These are phyloP conservation scores for Athrips mouffetella DNA, from an alignment of 2,888 invertebrate species.

Conservation along the genomic window DNA sequence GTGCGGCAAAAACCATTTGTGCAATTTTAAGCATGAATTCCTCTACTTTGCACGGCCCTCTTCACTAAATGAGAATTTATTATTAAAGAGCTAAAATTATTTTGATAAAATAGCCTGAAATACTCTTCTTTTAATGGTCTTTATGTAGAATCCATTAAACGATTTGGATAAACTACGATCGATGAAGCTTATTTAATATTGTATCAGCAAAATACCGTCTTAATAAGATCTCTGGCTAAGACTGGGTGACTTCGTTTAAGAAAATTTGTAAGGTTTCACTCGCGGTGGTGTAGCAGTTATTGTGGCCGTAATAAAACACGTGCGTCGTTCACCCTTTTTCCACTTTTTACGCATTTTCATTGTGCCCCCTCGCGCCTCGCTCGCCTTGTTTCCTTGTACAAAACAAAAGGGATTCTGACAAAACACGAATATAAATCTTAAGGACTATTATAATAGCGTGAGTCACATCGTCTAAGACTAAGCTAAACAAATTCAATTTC, in stretches of 20 bases:
- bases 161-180: no score
- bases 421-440: background rate
- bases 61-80: no score
- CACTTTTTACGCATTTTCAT: conserved; percentile 17
- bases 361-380: conserved; percentile 7
- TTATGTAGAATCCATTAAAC: no score
- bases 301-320: conserved; percentile 51
- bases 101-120: no score
- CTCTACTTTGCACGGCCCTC: no score
- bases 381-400: conserved; percentile 20
- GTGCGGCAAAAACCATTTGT: conserved; percentile 33
- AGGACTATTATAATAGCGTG: conserved; percentile 1
- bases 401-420: background rate
- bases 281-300: conserved; percentile 22
- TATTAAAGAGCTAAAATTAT: no score
- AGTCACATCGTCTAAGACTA: no score
- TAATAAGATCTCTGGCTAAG: background rate
- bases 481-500: no score
- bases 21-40: no score
- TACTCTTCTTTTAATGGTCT: no score
- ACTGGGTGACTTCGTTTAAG: conserved; percentile 18
- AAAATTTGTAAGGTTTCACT: conserved; percentile 41
- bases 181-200: background rate
- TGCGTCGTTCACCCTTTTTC: conserved; percentile 22
- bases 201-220: background rate